Conservation (phyloP, 2,888 invertebrate species). For the Clunio marinus region DNA sequence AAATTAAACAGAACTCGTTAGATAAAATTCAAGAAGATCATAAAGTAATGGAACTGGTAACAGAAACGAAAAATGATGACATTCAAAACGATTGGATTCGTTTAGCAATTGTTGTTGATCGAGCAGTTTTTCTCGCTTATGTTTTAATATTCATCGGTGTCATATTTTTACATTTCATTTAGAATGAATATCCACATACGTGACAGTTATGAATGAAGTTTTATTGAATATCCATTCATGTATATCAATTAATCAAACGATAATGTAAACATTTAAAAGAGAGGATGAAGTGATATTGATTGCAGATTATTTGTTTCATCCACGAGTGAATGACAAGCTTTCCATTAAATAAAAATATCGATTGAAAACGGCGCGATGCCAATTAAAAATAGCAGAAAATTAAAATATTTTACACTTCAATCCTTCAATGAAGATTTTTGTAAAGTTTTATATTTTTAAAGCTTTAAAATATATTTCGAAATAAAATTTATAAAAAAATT, state of each 20-base stretch:
- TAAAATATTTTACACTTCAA: no score
- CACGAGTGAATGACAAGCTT: background rate
- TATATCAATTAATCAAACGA: constrained; percentile 24
- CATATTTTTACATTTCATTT: constrained; percentile 50
- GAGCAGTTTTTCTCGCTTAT: constrained; percentile 58
- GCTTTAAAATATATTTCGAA: no score
- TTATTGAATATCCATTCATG: background rate
- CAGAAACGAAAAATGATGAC: background rate
- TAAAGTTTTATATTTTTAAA: no score
- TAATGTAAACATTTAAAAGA: constrained; percentile 15
- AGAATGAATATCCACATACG: background rate
- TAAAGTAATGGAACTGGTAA: constrained; percentile 46
- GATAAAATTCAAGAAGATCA: constrained; percentile 49
- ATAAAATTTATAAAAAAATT: background rate
- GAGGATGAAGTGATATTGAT: constrained; percentile 27
- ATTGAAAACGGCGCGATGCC: background rate
- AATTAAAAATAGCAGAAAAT: background rate
- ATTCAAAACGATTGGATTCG: constrained; percentile 61
- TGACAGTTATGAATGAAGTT: constrained; percentile 24
- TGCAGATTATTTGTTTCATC: constrained; percentile 30
- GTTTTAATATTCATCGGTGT: constrained; percentile 55
- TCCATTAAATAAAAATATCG: background rate
- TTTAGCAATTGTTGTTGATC: constrained; percentile 60
- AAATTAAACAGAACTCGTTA: constrained; percentile 37
- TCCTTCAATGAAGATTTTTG: no score